Base-by-base conservation (phyloP, 2,113 vertebrate genomes). In the Lethenteron reissneri region DNA sequence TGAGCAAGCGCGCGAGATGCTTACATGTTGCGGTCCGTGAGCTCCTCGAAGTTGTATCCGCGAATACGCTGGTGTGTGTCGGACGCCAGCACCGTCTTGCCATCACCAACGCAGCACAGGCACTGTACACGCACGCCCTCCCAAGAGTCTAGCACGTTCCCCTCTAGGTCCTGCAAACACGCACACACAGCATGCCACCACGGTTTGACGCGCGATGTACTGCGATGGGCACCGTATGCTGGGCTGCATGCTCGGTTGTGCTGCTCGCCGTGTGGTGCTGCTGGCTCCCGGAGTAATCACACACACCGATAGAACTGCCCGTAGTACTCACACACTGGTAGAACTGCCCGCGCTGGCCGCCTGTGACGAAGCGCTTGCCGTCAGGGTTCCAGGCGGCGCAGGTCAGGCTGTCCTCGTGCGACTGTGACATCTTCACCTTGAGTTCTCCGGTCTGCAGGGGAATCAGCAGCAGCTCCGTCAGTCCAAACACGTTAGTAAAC, bases 1-100 rank as follows among this genome's bases (percentile, higher is more conserved):
- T 41, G 41, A 41, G 41, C 41, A 41, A 41, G 41, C 41, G 41
- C 5, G 41, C 41, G 41, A 41, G 41, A 41, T 4, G 4, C 72
- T 73, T n/a, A 73, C 72, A 73, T 73, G 58, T 73, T 73, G 17
- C 72, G 72, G 57, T 73, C 72, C 2, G 72, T 73, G 9, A 73
- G 72, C 19, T 73, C 72, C 57, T 73, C 72, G 41, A 73, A 73
- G 70, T 73, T 73, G 69, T 73, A 73, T 8, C 72, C 72, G 4
- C 72, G 72, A 41, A 73, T 70, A 56, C 72, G 69, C 72, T 73
- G 72, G 69, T 73, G 72, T 13, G 72, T 73, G 21, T 73, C 72
- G 1, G 72, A 73, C 12, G 72, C 72, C 8, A 73, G 57, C 8
- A 73, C 58, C 1, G 72, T 73, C n/a, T 71, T 71, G 3, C 72